These are phyloP conservation scores for Latrodectus geometricus DNA, from an alignment of 1,140 invertebrate species.

Conservation along the genomic window DNA sequence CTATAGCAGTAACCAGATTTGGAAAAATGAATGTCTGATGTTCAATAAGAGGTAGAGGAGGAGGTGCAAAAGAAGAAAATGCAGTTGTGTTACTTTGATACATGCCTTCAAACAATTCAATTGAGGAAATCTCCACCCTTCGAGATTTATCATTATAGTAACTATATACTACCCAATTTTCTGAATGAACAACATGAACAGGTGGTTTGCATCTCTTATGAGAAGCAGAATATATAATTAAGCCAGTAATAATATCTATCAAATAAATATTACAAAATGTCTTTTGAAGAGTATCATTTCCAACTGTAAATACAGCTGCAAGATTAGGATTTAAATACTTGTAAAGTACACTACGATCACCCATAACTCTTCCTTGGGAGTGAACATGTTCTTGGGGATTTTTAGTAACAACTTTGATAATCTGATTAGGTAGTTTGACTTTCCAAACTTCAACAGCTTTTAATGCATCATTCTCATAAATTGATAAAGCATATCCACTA, in stretches of 20 bases:
- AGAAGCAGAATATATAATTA: constrained; percentile 72
- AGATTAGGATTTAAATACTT: constrained; percentile 99
- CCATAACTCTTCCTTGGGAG: constrained; percentile 93
- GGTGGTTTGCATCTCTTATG: constrained; percentile 78
- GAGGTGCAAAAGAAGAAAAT: constrained; percentile 85
- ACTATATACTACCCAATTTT: constrained; percentile 96
- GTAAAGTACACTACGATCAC: constrained; percentile 95
- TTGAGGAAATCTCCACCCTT: constrained; percentile 88
- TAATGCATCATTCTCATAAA: constrained; percentile 67
- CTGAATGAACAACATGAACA: constrained; percentile 91
- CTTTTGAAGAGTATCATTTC: constrained; percentile 80
- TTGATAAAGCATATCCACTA: constrained; percentile 74
- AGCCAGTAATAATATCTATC: constrained; percentile 89
- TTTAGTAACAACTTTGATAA: constrained; percentile 76
- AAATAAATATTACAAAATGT: constrained; percentile 84
- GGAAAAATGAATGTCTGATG: constrained; percentile 92
- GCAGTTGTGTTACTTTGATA: constrained; percentile 85
- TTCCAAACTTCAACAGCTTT: constrained; percentile 77
- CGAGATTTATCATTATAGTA: constrained; percentile 95
- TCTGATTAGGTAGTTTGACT: constrained; percentile 76
- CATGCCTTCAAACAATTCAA: constrained; percentile 96
- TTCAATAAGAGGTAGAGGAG: constrained; percentile 80
- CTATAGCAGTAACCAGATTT: constrained; percentile 81
- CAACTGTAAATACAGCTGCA: constrained; percentile 85
- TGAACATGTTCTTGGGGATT: constrained; percentile 85